Evolutionary conservation across 2,888 invertebrate genomes (phyloP), one percentile per base, ranked within the genome.

Genomic region (Sarcophaga variegata): DNA sequence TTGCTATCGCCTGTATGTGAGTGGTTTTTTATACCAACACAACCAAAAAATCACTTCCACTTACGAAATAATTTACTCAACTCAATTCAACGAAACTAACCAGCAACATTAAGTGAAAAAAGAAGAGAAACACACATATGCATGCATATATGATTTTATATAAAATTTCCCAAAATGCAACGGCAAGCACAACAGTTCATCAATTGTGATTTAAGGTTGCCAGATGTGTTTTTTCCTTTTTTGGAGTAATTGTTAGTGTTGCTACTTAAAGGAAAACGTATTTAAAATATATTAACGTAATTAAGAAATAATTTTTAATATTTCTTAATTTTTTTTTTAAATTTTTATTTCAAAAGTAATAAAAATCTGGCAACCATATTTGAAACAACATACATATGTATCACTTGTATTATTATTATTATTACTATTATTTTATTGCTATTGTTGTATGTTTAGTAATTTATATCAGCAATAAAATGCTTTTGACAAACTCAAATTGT

Each of bases 51-150:
- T 71, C 6, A 59, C 10, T 49, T 17, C 17, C 67, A 69, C 62
- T 81, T 78, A 84, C 70, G 83, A 83, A 80, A 70, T 79, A 82
- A 86, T 76, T 79, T 71, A 80, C 69, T 81, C 63, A 69, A 77
- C 69, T 69, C 54, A 84, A 69, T 4, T 17, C 72, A 25, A 63
- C 62, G 74, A 78, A 70, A 67, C 10, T 75, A 11, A 67, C n/a
- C n/a, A 25, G 14, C 49, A 62, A 70, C 45, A 77, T 37, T 63
- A 63, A 75, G 70, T 72, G 22, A 79, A 83, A 20, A 72, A 60
- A 6, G 37, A 10, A 27, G 25, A n/a, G 25, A 54, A 17, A 64
- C 17, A 54, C 54, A 54, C 71, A 63, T 14, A 25, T 20, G 17
- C 49, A 72, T 60, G n/a, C 54, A 22, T 45, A 66, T 20, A 63